Evolutionary conservation across 1,140 invertebrate species (phyloP), one percentile per base, ranked within the genome.

Genomic region (Eupristina koningsbergeri): DNA sequence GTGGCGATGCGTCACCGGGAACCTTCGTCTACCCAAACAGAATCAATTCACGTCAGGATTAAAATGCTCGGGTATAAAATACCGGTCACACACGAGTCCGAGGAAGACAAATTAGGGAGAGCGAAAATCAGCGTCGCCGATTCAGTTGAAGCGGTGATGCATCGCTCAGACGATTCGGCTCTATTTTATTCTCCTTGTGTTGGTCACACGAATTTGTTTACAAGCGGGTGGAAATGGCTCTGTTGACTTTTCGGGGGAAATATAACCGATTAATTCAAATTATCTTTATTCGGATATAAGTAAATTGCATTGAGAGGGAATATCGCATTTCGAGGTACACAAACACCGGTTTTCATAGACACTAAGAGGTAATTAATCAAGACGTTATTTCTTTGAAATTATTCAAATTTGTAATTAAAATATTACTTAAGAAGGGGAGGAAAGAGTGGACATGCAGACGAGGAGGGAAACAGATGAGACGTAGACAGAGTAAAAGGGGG

Each of bases 11-110:
- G 87, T 89, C 88, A 88, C 80, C 81, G 82, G 80, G n/a, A 77
- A 81, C 53, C 81, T 80, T 84, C 73, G 78, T 26, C 85, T 91
- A 87, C 78, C 89, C 91, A 91, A 92, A 92, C 89, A 90, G 90
- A 90, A 93, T 93, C 90, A 87, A 91, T 93, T 91, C 90, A 91
- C 88, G 91, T 93, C 92, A 91, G 91, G 91, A 92, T 92, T 92
- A 92, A 92, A 93, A 92, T 88, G 87, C 89, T 89, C 84, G 87
- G 88, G 89, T 90, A 92, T 91, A 88, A 89, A 91, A 91, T 91
- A 90, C 87, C 82, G 75, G 69, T 47, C 78, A 47, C 34, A 39
- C n/a, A 45, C 31, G n/a, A n/a, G n/a, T 41, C 29, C 31, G 87
- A 87, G 88, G 89, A 88, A 89, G 86, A 85, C 85, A 85, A 86